A percentile compares a stretch with the other conserved stretches of the same genome.
Evolutionary conservation across 2,113 vertebrate genomes (phyloP).

Genomic region (Poicephalus meyeri): DNA sequence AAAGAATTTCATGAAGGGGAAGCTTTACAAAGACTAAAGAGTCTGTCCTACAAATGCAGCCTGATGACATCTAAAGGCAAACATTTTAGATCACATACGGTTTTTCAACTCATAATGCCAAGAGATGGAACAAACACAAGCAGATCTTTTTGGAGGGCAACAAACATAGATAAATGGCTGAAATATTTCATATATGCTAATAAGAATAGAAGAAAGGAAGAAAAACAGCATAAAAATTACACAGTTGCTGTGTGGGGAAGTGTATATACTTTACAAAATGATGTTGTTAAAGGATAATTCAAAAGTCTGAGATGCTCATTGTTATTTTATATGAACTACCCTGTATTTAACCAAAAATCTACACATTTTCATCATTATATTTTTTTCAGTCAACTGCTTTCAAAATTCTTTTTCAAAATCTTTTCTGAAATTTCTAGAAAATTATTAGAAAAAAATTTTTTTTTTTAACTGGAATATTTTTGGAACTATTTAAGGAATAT

Average conservation of each 20-base stretch:
- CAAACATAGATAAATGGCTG: background rate
- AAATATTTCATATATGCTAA: background rate
- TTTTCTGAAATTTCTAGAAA: background rate
- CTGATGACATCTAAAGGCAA: background rate
- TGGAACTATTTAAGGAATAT: background rate
- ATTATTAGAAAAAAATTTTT: background rate
- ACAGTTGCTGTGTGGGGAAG: background rate
- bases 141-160: background rate
- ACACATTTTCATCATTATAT: background rate
- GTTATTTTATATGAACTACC: background rate
- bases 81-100: background rate
- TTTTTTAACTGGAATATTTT: background rate
- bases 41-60: background rate
- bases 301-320: background rate
- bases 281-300: background rate
- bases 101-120: background rate
- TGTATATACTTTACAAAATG: accelerated
- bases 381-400: background rate
- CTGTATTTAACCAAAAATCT: background rate
- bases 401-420: background rate
- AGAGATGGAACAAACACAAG: background rate
- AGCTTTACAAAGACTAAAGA: background rate
- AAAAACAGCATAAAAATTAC: background rate
- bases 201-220: background rate
- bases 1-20: background rate